Percentiles rank a stretch among this genome's conserved stretches.
Evolutionary conservation across 2,113 vertebrate species (phyloP).

Genomic region (Tragelaphus buxtoni): DNA sequence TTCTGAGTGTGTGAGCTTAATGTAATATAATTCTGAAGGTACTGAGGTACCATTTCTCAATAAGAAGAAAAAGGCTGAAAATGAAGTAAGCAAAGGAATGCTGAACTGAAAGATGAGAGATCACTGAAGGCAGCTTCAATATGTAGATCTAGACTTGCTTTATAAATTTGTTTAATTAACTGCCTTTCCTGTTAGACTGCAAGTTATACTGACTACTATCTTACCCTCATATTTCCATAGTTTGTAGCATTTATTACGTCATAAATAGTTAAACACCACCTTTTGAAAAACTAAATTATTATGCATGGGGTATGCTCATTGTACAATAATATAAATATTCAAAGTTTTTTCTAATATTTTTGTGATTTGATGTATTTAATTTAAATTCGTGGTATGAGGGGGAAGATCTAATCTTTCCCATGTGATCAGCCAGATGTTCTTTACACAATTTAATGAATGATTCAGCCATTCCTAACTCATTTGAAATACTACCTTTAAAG

Average conservation of each 20-base stretch:
- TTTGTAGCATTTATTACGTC: background rate
- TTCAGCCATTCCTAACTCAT: background rate
- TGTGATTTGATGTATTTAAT: background rate
- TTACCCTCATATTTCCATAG: background rate
- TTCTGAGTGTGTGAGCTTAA: background rate
- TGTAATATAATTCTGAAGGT: background rate
- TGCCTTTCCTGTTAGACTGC: background rate
- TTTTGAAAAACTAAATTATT: background rate
- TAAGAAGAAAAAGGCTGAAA: background rate
- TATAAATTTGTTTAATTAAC: background rate
- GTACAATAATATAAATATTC: background rate
- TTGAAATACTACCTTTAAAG: background rate
- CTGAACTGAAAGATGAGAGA: background rate
- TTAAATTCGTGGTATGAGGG: background rate
- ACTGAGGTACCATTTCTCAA: background rate
- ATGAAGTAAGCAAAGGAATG: background rate
- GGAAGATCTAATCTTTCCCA: background rate
- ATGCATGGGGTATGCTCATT: background rate
- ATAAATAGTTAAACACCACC: background rate
- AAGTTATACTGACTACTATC: background rate
- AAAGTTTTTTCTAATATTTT: background rate
- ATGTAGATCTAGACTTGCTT: background rate
- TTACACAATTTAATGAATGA: background rate
- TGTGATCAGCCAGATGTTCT: background rate
- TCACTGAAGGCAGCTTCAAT: background rate